These are phyloP conservation scores for Coregonus suidteri DNA, from an alignment of 2,797 vertebrate genomes.

Conservation along the genomic window DNA sequence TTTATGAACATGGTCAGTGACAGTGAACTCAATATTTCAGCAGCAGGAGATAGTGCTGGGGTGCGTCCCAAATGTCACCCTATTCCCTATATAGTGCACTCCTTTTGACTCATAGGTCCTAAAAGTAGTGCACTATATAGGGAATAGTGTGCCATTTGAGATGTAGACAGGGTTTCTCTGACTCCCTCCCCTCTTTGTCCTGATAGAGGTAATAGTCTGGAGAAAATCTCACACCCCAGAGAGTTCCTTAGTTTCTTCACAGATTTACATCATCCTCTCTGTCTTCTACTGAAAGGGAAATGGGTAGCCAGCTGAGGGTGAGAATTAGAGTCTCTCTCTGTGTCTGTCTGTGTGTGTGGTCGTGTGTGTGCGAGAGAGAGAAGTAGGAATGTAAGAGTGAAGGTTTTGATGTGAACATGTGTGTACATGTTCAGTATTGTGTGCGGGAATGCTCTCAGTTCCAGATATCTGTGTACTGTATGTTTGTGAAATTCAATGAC, in stretches of 20 bases:
- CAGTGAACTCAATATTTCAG: neutral
- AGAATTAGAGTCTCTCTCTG: neutral
- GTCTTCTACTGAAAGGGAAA: neutral
- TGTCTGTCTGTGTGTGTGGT: neutral
- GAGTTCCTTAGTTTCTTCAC: neutral
- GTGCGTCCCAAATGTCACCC: neutral
- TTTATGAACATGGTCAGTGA: neutral
- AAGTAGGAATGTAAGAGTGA: neutral
- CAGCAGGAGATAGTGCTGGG: neutral
- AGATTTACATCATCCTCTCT: slow-evolving; percentile 5
- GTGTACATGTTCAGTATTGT: too few species aligned
- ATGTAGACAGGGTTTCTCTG: neutral
- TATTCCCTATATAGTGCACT: neutral
- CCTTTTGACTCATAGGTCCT: neutral
- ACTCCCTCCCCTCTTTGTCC: neutral
- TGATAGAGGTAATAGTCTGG: neutral
- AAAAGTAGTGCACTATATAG: too few species aligned
- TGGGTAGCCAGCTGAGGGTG: neutral
- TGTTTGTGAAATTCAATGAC: too few species aligned
- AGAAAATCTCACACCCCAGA: slow-evolving; percentile 8
- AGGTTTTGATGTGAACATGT: neutral
- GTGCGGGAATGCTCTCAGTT: neutral
- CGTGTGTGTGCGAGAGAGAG: neutral
- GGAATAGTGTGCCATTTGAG: neutral
- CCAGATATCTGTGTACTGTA: neutral